These are phyloP conservation scores for Anticlea derivata DNA, from an alignment of 2,888 invertebrate genomes.

Conservation along the genomic window DNA sequence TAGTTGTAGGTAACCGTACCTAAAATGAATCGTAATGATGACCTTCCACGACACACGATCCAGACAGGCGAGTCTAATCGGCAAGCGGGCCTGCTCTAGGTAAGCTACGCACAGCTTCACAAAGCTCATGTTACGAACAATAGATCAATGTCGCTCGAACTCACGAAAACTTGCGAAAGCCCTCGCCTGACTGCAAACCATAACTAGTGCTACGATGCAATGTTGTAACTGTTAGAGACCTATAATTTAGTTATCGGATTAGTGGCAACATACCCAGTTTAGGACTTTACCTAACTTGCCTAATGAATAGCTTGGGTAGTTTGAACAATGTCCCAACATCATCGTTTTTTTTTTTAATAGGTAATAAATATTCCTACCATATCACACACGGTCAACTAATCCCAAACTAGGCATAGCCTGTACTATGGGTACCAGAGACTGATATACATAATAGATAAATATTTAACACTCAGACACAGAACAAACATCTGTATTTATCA, in stretches of 20 bases:
- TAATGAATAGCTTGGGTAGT: conserved; percentile 5
- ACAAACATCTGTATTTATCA: no score
- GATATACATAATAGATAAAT: no score
- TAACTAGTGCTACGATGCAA: conserved; percentile 40
- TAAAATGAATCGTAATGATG: conserved; percentile 38
- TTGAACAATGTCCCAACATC: background rate
- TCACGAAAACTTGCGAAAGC: conserved; percentile 78
- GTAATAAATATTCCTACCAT: no score
- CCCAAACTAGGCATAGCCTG: no score
- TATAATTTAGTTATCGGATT: conserved; percentile 39
- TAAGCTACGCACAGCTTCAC: conserved; percentile 10
- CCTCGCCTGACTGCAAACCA: conserved; percentile 43
- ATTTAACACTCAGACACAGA: no score
- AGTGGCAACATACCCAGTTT: conserved; percentile 18
- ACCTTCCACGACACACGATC: conserved; percentile 68
- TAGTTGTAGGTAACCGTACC: conserved; percentile 21
- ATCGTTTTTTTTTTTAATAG: no score
- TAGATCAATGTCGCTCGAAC: conserved; percentile 68
- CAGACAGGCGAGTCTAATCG: conserved; percentile 44
- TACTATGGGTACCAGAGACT: no score
- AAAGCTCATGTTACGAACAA: conserved; percentile 57
- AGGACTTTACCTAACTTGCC: conserved; percentile 10
- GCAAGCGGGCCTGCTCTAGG: conserved; percentile 3
- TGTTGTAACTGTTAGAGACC: conserved; percentile 46
- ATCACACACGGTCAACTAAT: no score